Percentiles rank a stretch among this genome's conserved stretches.
Evolutionary conservation across 2,888 invertebrate species (phyloP).

Genomic region (Habroteleia sp.): DNA sequence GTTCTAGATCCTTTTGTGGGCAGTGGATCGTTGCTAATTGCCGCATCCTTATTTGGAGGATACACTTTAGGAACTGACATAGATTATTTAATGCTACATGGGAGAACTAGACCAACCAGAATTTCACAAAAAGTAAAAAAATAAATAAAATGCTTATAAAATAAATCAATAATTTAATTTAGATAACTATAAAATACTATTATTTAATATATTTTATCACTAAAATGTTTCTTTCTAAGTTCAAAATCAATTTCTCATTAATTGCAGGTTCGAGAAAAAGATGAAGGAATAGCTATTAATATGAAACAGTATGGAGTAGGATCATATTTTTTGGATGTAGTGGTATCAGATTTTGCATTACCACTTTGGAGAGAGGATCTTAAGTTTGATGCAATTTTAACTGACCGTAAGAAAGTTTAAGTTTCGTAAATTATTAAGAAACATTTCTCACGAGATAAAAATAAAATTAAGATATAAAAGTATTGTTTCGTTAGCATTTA

Average conservation of each 20-base stretch:
- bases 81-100: slow-evolving; percentile 96
- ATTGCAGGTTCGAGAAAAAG: slow-evolving; percentile 85
- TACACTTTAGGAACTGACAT: slow-evolving; percentile 95
- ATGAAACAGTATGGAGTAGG: slow-evolving; percentile 92
- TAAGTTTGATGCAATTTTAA: slow-evolving; percentile 94
- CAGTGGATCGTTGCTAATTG: slow-evolving; percentile 90
- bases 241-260: too few relatives aligned
- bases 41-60: slow-evolving; percentile 94
- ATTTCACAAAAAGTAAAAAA: slow-evolving; percentile 86
- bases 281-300: slow-evolving; percentile 94
- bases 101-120: slow-evolving; percentile 89
- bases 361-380: slow-evolving; percentile 88
- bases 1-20: slow-evolving; percentile 98
- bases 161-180: neutral
- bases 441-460: too few relatives aligned
- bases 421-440: too few relatives aligned
- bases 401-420: slow-evolving; percentile 89
- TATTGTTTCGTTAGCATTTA: too few relatives aligned
- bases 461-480: too few relatives aligned
- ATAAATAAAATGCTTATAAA: neutral
- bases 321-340: slow-evolving; percentile 90
- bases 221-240: too few relatives aligned
- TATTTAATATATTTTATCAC: too few relatives aligned
- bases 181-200: slow-evolving; percentile 21
- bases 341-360: slow-evolving; percentile 95